phyloP scores from a whole-genome alignment of 2,113 vertebrate species.

The Globicephala melas region DNA sequence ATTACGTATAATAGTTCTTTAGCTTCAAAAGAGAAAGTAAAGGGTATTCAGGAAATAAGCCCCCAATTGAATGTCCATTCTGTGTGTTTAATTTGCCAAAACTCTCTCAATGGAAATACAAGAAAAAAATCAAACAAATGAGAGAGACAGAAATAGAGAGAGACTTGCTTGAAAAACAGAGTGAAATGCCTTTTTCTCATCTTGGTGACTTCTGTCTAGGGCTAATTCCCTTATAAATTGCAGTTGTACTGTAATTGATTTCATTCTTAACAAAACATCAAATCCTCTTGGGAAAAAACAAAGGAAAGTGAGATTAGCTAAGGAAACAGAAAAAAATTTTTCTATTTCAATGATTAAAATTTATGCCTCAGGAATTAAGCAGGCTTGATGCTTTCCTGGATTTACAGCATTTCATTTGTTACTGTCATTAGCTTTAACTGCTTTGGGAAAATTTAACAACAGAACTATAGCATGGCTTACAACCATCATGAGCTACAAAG shows the following conservation, averaged over 20 bases:
- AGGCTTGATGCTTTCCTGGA: slow-evolving; percentile 65
- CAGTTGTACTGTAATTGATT: slow-evolving; percentile 35
- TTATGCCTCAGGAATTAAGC: slow-evolving; percentile 58
- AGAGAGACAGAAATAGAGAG: neutral
- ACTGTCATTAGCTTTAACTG: slow-evolving; percentile 57
- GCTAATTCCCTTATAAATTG: slow-evolving; percentile 55
- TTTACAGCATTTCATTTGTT: slow-evolving; percentile 66
- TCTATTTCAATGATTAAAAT: slow-evolving; percentile 73
- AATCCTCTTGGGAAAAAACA: slow-evolving; percentile 59
- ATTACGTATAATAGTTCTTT: neutral
- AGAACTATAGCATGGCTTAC: slow-evolving; percentile 54
- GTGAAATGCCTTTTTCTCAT: neutral
- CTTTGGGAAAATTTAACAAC: slow-evolving; percentile 71
- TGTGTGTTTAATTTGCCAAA: neutral
- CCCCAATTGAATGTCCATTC: neutral
- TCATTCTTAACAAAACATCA: slow-evolving; percentile 61
- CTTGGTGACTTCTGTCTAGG: slow-evolving; percentile 49
- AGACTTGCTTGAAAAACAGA: neutral
- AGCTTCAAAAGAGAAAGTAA: neutral
- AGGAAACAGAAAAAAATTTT: slow-evolving; percentile 53
- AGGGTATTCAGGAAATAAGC: neutral
- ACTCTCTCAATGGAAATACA: slow-evolving; percentile 6
- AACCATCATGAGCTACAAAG: slow-evolving; percentile 65
- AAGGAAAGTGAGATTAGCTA: slow-evolving; percentile 64
- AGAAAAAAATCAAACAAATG: neutral